Evolutionary conservation across 1,140 invertebrate genomes (phyloP).

Genomic region (Magallana angulata): DNA sequence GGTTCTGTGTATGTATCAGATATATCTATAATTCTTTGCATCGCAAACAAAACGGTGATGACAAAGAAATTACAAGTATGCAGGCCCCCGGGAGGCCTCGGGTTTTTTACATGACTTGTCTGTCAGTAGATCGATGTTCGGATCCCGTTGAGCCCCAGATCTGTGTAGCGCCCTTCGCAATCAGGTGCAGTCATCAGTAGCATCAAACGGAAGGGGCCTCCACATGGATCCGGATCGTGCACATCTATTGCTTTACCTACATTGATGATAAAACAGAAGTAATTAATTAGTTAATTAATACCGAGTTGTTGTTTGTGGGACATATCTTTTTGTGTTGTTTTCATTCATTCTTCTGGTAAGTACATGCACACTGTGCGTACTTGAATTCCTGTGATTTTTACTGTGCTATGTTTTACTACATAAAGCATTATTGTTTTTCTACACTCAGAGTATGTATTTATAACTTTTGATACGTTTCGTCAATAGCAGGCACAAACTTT

Average conservation of each 20-base stretch:
- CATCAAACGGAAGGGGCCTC: neutral
- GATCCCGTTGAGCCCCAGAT: neutral
- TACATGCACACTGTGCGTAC: neutral
- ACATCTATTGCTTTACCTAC: neutral
- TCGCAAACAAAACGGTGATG: neutral
- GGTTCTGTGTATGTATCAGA: neutral
- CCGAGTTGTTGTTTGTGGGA: neutral
- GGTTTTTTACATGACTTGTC: slow-evolving; percentile 26
- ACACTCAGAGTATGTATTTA: too few species aligned
- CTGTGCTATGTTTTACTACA: too few species aligned
- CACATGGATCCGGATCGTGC: neutral
- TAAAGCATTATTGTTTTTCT: too few species aligned
- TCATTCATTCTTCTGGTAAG: neutral
- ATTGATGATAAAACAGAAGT: neutral
- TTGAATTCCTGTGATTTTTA: too few species aligned
- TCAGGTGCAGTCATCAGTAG: slow-evolving; percentile 18
- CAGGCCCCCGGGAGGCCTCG: slow-evolving; percentile 31
- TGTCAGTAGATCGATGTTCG: slow-evolving; percentile 30
- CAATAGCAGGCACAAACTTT: too few species aligned
- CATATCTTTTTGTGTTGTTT: neutral
- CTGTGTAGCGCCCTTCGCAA: neutral
- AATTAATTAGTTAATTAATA: neutral
- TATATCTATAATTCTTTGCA: slow-evolving; percentile 30
- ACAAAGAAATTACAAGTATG: slow-evolving; percentile 32
- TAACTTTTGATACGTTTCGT: too few species aligned